phyloP scores from a whole-genome alignment of 2,113 vertebrate genomes.

The Butorides virescens region DNA sequence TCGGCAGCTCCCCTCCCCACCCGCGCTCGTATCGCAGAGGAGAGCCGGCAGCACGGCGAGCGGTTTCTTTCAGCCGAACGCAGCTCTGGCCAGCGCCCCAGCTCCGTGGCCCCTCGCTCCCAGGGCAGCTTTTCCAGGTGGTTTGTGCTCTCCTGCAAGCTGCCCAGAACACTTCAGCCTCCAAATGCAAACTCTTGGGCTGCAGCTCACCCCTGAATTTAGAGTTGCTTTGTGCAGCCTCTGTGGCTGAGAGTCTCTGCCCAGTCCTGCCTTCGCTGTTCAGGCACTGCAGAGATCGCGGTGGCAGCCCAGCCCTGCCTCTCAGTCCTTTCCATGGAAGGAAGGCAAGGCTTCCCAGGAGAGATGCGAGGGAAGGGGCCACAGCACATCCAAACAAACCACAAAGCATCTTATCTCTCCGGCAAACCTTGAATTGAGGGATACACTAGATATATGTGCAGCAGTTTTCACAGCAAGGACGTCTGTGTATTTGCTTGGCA shows the following conservation, averaged over 20 bases:
- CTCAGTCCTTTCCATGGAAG: neutral
- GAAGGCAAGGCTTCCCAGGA: neutral
- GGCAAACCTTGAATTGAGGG: conserved; percentile 41
- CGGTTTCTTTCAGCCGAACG: accelerated
- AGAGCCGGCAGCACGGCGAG: neutral
- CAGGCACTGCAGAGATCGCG: neutral
- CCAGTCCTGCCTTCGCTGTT: neutral
- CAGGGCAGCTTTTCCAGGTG: neutral
- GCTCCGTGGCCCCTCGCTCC: neutral
- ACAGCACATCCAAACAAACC: neutral
- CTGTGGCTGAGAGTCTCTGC: neutral
- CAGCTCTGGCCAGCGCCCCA: neutral
- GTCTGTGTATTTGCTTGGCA: neutral
- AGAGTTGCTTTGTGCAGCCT: neutral
- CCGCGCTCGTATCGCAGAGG: neutral
- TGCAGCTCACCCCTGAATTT: neutral
- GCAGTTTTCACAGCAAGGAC: conserved; percentile 43
- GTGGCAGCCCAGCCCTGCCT: neutral
- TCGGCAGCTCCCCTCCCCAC: neutral
- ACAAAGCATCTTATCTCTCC: conserved; percentile 16
- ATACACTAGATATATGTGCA: neutral
- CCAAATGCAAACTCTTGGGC: neutral
- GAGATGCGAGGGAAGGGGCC: neutral
- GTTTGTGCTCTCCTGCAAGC: neutral
- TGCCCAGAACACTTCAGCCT: neutral